phyloP scores from a whole-genome alignment of 2,888 invertebrate species.

The Frankliniella fusca region DNA sequence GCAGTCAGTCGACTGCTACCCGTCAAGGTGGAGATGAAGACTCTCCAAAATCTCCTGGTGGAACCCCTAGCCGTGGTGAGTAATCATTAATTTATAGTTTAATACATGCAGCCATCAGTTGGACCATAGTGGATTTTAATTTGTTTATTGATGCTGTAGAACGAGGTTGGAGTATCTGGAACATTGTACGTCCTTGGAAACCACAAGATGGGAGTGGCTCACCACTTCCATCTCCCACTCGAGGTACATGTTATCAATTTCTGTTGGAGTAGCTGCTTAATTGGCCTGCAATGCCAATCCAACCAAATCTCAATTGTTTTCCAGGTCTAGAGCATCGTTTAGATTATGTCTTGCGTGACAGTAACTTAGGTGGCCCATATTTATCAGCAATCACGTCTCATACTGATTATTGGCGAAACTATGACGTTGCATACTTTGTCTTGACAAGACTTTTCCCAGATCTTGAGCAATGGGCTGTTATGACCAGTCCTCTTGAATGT shows the following conservation, averaged over 20 bases:
- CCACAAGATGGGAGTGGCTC: constrained; percentile 46
- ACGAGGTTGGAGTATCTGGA: constrained; percentile 51
- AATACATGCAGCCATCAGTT: background rate
- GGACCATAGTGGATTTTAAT: background rate
- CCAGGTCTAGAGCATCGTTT: constrained; percentile 55
- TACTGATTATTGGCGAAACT: constrained; percentile 61
- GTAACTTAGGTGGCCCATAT: constrained; percentile 54
- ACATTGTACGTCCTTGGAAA: constrained; percentile 48
- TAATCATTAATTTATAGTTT: background rate
- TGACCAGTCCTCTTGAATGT: background rate
- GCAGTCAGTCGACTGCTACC: constrained; percentile 21
- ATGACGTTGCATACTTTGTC: constrained; percentile 60
- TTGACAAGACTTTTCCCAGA: constrained; percentile 53
- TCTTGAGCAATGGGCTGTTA: constrained; percentile 42
- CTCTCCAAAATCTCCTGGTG: constrained; percentile 37
- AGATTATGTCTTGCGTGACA: constrained; percentile 58
- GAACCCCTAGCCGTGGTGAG: constrained; percentile 40
- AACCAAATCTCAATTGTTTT: constrained; percentile 33
- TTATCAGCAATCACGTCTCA: constrained; percentile 59
- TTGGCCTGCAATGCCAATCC: background rate
- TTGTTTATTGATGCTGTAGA: constrained; percentile 40
- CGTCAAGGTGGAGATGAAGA: constrained; percentile 29
- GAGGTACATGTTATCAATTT: constrained; percentile 44
- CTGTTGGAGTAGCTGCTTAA: background rate
- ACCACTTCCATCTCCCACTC: constrained; percentile 47